A percentile compares a stretch with the other conserved stretches of the same genome.
phyloP scores from a whole-genome alignment of 2,888 invertebrate genomes.

The Scrobipalpa atriplicella region DNA sequence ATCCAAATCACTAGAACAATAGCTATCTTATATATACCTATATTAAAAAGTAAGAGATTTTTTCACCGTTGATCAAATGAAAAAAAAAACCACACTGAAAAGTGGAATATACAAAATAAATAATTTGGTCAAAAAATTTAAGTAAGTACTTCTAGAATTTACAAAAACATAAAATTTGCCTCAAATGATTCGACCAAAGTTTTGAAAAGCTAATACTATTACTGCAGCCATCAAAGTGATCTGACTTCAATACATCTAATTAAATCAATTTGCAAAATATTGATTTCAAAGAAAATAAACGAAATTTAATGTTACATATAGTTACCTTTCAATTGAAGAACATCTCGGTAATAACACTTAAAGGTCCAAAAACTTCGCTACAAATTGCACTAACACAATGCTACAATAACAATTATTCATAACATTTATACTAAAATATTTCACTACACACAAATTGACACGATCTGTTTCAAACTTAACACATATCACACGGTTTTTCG shows the following conservation, averaged over 20 bases:
- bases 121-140: too few species aligned
- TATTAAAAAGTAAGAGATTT: too few species aligned
- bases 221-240: too few species aligned
- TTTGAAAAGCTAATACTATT: not conserved
- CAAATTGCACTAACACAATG: conserved; percentile 23
- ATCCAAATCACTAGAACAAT: too few species aligned
- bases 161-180: too few species aligned
- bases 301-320: not conserved
- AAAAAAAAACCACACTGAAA: too few species aligned
- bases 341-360: not conserved
- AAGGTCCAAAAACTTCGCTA: conserved; percentile 27
- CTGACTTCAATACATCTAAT: not conserved
- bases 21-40: too few species aligned
- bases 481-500: conserved; percentile 25
- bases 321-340: conserved; percentile 6
- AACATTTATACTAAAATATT: conserved; percentile 31
- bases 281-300: not conserved
- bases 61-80: too few species aligned
- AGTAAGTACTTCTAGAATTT: too few species aligned
- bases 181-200: not conserved
- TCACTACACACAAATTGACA: conserved; percentile 29
- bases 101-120: too few species aligned
- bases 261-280: not conserved
- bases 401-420: conserved; percentile 21
- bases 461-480: conserved; percentile 18